Base-by-base conservation (phyloP, 2,113 vertebrate genomes). In the Riparia riparia region DNA sequence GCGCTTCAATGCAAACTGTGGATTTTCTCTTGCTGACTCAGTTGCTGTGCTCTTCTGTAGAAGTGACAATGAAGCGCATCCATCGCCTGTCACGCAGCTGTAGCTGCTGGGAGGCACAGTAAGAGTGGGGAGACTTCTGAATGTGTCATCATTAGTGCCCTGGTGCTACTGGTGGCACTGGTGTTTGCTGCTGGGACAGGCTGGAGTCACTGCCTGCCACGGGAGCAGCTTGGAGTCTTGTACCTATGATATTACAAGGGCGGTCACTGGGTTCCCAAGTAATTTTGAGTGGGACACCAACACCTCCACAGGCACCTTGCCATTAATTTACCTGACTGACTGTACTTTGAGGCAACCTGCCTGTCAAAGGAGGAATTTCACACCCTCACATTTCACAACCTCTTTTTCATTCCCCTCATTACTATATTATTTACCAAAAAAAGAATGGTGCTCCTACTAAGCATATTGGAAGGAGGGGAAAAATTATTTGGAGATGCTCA, bases 21-120 rank as follows among this genome's bases (percentile, higher is more conserved):
- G 68, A 18, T 70, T 77, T 90, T 28, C 78, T 68, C 18, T 39
- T 44, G 29, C 70, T 89, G 85, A 47, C 61, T 76, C 34, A 32
- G 34, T 64, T 14, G 12, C 50, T 70, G 18, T 22, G 39, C 66
- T 68, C 14, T 39, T 68, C 44, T 64, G 70, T 76, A 82, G 70
- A 37, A 14, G 3, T 50, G 4, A 14, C 14, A 11, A 14, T 39
- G 26, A 47, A 60, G 31, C 14, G n/a, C 21, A 12, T 34, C 47
- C 24, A 4, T n/a, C 0, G 8, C 53, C 47, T 66, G 79, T 54
- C 61, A 26, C 0, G 0, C 29, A 82, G 29, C 57, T 79, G 4
- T 14, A 41, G 82, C 50, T 82, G 71, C 63, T 53, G 32, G 65
- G 53, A 72, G 79, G 64, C 41, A 53, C 29, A 49, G 56, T 0